These are phyloP conservation scores for Drosophila mimetica DNA, from an alignment of 2,888 invertebrate genomes.

Conservation along the genomic window DNA sequence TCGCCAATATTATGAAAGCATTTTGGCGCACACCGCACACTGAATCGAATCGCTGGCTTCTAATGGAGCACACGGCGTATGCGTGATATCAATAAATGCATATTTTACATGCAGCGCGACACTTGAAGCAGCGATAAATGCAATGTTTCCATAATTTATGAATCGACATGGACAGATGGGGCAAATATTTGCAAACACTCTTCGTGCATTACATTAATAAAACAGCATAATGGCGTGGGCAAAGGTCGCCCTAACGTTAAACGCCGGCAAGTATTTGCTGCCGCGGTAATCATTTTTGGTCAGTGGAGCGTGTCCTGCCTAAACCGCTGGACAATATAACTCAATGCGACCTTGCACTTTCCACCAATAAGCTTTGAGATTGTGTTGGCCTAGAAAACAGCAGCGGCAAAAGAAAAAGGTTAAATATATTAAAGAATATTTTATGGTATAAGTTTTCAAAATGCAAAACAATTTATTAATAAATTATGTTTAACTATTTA, in stretches of 20 bases:
- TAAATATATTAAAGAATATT: neutral
- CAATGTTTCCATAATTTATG: conserved; percentile 60
- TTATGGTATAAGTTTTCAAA: too few species aligned
- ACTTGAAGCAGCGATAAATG: conserved; percentile 52
- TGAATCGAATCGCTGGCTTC: conserved; percentile 2
- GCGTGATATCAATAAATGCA: conserved; percentile 52
- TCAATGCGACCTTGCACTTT: conserved; percentile 16
- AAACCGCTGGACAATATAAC: conserved; percentile 27
- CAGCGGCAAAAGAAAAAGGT: neutral
- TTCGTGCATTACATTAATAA: conserved; percentile 40
- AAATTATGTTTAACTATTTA: too few species aligned
- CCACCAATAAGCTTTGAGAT: conserved; percentile 9
- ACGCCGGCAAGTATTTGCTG: conserved; percentile 5
- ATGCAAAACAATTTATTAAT: too few species aligned
- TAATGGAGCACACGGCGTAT: conserved; percentile 55
- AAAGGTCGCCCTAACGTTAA: conserved; percentile 21
- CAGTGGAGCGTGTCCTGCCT: conserved; percentile 3
- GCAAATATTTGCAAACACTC: conserved; percentile 48
- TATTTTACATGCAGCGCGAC: conserved; percentile 36
- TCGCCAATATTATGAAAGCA: conserved; percentile 71
- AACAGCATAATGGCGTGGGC: conserved; percentile 32
- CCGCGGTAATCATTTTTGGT: conserved; percentile 10
- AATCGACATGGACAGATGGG: conserved; percentile 39
- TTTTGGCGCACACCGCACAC: conserved; percentile 30
- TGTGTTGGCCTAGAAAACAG: neutral